Percentiles rank a stretch among this genome's conserved stretches.
Evolutionary conservation across 1,140 invertebrate genomes (phyloP).

Genomic region (Coelopa frigida): DNA sequence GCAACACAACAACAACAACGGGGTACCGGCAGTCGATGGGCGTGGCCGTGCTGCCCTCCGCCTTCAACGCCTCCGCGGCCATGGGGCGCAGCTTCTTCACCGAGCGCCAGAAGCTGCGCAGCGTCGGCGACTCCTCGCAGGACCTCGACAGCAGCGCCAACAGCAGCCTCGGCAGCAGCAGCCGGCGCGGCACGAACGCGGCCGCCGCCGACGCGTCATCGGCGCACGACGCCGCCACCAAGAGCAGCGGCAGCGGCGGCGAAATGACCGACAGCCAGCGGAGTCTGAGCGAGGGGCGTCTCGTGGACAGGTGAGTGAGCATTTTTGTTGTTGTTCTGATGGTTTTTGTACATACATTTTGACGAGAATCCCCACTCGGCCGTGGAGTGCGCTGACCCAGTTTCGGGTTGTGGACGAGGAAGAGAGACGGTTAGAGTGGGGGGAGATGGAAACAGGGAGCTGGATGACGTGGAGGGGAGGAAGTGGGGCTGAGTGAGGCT

Average conservation of each 20-base stretch:
- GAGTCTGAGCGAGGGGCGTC: conserved; percentile 38
- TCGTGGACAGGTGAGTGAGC: conserved; percentile 37
- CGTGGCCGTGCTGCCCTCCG: conserved; percentile 33
- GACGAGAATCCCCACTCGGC: no score
- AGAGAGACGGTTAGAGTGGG: no score
- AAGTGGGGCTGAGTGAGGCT: no score
- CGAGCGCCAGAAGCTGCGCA: conserved; percentile 27
- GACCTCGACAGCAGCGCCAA: conserved; percentile 21
- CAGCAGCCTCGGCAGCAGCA: conserved; percentile 11
- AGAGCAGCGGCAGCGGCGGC: conserved; percentile 9
- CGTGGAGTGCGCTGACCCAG: no score
- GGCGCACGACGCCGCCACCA: not conserved
- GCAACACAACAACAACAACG: not conserved
- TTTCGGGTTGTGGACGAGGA: no score
- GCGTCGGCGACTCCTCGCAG: conserved; percentile 36
- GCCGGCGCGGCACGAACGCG: not conserved
- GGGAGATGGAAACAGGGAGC: no score
- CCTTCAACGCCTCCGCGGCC: conserved; percentile 14
- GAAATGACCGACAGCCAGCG: conserved; percentile 42
- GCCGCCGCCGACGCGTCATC: not conserved
- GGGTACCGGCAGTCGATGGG: conserved; percentile 24
- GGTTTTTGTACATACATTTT: no score
- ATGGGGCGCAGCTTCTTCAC: conserved; percentile 25
- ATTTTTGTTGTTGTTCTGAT: not conserved
- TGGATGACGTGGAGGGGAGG: no score